phyloP scores from a whole-genome alignment of 1,140 invertebrate genomes.

The Bombus superbus region DNA sequence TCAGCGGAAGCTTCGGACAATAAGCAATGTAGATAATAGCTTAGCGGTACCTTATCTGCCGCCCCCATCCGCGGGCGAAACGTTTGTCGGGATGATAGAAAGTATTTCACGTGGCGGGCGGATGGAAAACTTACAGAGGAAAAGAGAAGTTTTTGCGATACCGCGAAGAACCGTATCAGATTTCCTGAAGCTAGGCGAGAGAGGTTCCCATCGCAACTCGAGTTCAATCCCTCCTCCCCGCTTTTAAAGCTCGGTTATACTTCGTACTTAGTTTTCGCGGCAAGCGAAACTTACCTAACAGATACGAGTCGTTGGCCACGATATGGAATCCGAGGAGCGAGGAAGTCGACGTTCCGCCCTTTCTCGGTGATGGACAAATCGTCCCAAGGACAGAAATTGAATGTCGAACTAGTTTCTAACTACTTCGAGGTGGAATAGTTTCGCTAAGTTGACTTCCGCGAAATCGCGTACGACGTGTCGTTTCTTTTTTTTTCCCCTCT shows the following conservation, averaged over 20 bases:
- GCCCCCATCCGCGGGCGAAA: conserved; percentile 28
- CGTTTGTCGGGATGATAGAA: conserved; percentile 59
- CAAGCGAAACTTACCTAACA: conserved; percentile 61
- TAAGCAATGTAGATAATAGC: conserved; percentile 59
- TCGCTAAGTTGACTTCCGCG: conserved; percentile 46
- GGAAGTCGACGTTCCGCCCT: conserved; percentile 47
- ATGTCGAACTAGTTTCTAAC: conserved; percentile 55
- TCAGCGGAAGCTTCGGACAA: conserved; percentile 43
- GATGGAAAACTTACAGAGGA: conserved; percentile 43
- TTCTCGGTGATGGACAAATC: conserved; percentile 61
- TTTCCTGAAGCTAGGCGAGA: conserved; percentile 56
- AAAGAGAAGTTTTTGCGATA: conserved; percentile 64
- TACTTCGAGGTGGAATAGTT: conserved; percentile 48
- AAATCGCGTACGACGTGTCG: background rate
- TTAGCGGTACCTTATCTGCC: conserved; percentile 30
- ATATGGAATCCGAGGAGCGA: conserved; percentile 57
- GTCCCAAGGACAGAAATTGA: conserved; percentile 63
- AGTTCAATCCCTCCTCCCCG: conserved; percentile 42
- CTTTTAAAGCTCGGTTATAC: conserved; percentile 67
- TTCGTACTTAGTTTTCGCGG: conserved; percentile 64
- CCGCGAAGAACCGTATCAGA: conserved; percentile 63
- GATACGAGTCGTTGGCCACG: conserved; percentile 64
- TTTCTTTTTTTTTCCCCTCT: background rate
- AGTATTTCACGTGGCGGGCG: conserved; percentile 38
- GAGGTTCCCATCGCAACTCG: conserved; percentile 52